A percentile compares a stretch with the other conserved stretches of the same genome.
These are phyloP conservation scores for Papilio machaon DNA, from an alignment of 1,140 invertebrate genomes.

Conservation along the genomic window DNA sequence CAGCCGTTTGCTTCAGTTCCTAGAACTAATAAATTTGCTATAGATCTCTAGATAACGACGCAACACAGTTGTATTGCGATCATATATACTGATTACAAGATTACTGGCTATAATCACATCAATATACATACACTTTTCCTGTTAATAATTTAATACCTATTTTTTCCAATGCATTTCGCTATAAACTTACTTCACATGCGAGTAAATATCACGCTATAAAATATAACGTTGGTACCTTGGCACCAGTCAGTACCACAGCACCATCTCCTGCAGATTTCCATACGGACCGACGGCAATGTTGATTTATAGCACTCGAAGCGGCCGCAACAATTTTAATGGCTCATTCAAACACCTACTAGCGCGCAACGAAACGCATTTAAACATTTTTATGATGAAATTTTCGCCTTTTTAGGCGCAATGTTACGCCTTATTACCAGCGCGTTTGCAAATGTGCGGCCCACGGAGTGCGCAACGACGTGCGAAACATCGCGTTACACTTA, in stretches of 20 bases:
- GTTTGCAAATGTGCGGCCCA: neutral
- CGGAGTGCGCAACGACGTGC: neutral
- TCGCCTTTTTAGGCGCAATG: constrained; percentile 29
- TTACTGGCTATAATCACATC: neutral
- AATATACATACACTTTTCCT: neutral
- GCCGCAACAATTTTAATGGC: constrained; percentile 53
- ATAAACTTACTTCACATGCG: neutral
- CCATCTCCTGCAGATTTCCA: neutral
- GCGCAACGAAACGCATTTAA: constrained; percentile 25
- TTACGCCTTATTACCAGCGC: constrained; percentile 19
- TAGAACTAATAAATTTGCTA: neutral
- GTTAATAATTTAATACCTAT: neutral
- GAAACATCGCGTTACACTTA: neutral
- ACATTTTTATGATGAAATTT: constrained; percentile 32
- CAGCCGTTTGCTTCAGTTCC: neutral
- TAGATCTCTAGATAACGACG: neutral
- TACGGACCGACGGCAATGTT: constrained; percentile 35
- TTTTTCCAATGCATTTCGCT: neutral
- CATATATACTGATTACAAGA: neutral
- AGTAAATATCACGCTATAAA: neutral
- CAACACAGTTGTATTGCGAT: neutral
- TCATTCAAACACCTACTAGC: constrained; percentile 38
- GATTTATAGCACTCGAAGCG: constrained; percentile 51
- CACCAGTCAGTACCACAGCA: neutral
- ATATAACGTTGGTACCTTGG: neutral